A percentile compares a stretch with the other conserved stretches of the same genome.
phyloP scores from a whole-genome alignment of 1,140 invertebrate genomes.

The Musca vetustissima region DNA sequence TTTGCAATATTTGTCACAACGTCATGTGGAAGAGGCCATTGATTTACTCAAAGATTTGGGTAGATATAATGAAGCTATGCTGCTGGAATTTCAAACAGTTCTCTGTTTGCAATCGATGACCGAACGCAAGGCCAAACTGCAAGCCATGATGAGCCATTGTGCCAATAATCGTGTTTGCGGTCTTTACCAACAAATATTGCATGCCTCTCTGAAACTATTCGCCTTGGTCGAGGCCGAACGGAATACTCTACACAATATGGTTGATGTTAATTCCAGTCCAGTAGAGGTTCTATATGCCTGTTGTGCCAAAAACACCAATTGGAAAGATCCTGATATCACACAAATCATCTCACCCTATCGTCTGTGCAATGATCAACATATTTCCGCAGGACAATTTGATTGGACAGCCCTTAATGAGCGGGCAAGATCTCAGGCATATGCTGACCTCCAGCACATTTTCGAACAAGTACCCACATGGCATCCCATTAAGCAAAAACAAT shows the following conservation, averaged over 20 bases:
- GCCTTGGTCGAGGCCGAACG: constrained; percentile 41
- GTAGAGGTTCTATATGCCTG: constrained; percentile 50
- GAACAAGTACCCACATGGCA: constrained; percentile 49
- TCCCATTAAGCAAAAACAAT: constrained; percentile 49
- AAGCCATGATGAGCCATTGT: constrained; percentile 36
- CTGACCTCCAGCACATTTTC: constrained; percentile 49
- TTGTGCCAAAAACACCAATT: constrained; percentile 46
- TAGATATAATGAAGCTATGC: constrained; percentile 59
- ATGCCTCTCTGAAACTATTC: constrained; percentile 39
- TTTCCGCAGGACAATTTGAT: constrained; percentile 49
- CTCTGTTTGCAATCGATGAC: constrained; percentile 20
- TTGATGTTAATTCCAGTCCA: constrained; percentile 34
- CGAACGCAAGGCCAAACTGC: constrained; percentile 38
- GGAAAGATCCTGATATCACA: constrained; percentile 48
- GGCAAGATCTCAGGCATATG: constrained; percentile 47
- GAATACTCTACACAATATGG: constrained; percentile 13
- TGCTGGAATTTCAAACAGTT: constrained; percentile 45
- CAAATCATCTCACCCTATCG: constrained; percentile 41
- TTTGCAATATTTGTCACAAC: constrained; percentile 59
- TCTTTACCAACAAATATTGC: constrained; percentile 46
- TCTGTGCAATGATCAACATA: constrained; percentile 44
- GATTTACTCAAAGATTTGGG: constrained; percentile 62
- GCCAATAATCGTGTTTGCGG: constrained; percentile 34
- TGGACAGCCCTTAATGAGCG: constrained; percentile 53
- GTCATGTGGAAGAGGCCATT: constrained; percentile 58